Evolutionary conservation across 2,888 invertebrate species (phyloP).

Genomic region (Eretmocerus hayati): DNA sequence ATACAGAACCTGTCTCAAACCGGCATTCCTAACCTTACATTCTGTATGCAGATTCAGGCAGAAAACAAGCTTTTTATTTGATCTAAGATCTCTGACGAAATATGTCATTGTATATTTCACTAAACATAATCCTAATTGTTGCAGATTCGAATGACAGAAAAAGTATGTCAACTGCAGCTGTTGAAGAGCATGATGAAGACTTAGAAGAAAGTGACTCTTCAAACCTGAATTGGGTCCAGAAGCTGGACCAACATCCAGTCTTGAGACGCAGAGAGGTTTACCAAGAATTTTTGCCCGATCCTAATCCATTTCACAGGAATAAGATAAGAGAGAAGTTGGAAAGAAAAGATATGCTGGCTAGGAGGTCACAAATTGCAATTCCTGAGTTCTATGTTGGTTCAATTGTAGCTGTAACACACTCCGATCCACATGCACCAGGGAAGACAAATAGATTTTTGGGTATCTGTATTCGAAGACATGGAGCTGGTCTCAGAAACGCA

Average conservation of each 20-base stretch:
- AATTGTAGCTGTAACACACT: slow-evolving; percentile 77
- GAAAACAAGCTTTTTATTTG: not conserved
- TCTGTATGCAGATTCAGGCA: slow-evolving; percentile 1
- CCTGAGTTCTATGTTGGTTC: slow-evolving; percentile 98
- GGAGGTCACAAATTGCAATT: slow-evolving; percentile 75
- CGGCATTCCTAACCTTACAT: too few species aligned
- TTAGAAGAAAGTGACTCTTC: not conserved
- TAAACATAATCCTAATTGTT: not conserved
- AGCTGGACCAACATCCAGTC: not conserved
- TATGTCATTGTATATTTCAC: not conserved
- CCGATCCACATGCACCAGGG: slow-evolving; percentile 77
- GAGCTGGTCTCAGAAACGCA: slow-evolving; percentile 73
- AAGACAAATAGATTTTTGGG: slow-evolving; percentile 85
- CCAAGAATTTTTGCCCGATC: slow-evolving; percentile 90
- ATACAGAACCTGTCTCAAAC: not conserved
- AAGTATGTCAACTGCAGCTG: slow-evolving; percentile 7
- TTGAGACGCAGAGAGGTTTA: slow-evolving; percentile 62
- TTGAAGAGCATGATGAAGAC: slow-evolving; percentile 1
- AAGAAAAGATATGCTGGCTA: slow-evolving; percentile 83
- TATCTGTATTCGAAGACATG: slow-evolving; percentile 83
- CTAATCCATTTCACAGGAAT: slow-evolving; percentile 72
- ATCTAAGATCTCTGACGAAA: not conserved
- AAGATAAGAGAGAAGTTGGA: slow-evolving; percentile 79
- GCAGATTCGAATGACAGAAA: slow-evolving; percentile 12
- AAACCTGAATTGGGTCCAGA: not conserved